Evolutionary conservation across 1,140 invertebrate genomes (phyloP), one percentile per base, ranked within the genome.

Genomic region (Euglossa dilemma): DNA sequence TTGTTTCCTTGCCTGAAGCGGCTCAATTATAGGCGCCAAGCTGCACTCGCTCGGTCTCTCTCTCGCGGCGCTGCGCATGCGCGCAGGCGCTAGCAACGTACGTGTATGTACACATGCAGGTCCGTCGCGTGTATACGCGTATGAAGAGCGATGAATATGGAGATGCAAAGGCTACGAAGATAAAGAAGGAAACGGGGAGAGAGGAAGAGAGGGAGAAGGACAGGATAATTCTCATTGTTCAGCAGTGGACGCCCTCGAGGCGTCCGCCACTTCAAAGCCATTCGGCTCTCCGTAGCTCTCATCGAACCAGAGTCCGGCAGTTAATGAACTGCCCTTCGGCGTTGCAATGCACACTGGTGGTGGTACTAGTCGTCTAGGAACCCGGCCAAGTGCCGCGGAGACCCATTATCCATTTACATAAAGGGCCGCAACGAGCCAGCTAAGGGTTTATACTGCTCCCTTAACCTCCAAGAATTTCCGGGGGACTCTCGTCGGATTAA

Each of bases 271-370:
- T 90, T 89, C 89, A 91, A 91, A 91, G 90, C 88, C 63, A 67
- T 85, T 87, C 83, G 73, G 43, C 57, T 81, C 78, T 80, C 66
- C 76, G 76, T 71, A 56, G 64, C 80, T 89, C 83, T 89, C 89
- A 86, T 91, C 89, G 88, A 91, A 90, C 74, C 83, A 80, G 86
- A 85, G 85, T 85, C 86, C 83, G 85, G 80, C 89, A 81, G 90
- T 90, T 90, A 90, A 91, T 91, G 90, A 91, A 91, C 90, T 90
- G 83, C 85, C 90, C 88, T 88, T 88, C 84, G 87, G 87, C 87
- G 83, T 72, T 88, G 84, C 72, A 77, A 84, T 85, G 71, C 59
- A 57, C 28, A 36, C 36, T 52, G 61, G 72, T 47, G 25, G 61
- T 20, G 23, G 47, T 75, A 25, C 70, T 66, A 69, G 71, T 64